Base-by-base conservation (phyloP, 2,888 invertebrate genomes). In the Tillus elongatus region DNA sequence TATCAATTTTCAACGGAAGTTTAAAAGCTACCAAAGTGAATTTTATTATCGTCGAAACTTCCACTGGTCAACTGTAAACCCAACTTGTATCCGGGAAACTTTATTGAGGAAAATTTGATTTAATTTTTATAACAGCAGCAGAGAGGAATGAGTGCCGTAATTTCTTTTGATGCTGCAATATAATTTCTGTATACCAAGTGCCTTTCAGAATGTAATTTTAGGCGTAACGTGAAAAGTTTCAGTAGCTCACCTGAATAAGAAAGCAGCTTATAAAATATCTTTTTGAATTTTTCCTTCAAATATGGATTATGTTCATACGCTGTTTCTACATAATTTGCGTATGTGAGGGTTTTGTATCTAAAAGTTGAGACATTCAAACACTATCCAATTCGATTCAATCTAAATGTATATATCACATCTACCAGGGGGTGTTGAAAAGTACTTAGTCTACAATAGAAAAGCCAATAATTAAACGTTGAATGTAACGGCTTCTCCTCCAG, bases 61-160 rank as follows among this genome's bases (percentile, higher is more conserved):
- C 44, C 42, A 43, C 49, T 57, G 56, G 55, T 40, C 53, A 46
- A 52, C 56, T 52, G 46, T 51, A 47, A 50, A 53, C 54, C 60
- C 54, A 62, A 62, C 62, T 63, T 63, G 61, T 63, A 63, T 64
- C 61, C 63, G 60, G 58, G 57, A 62, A 64, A 64, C 63, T 64
- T 64, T 64, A 64, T 64, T 63, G 64, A 54, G 54, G 63, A 58
- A 63, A 63, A 64, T 64, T 64, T 64, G 64, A 64, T 64, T 64
- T 63, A 63, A 64, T 64, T 64, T 63, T 63, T 63, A 60, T 63
- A 63, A 60, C 61, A 58, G 58, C 60, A 52, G 57, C 56, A 62
- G 61, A 62, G 63, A 60, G 63, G 58, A 60, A 61, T 57, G 63
- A 63, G 63, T 64, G 63, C 58, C 58, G 64, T 64, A 64, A 64